These are phyloP conservation scores for Panopea generosa DNA, from an alignment of 2,888 invertebrate genomes.

Conservation along the genomic window DNA sequence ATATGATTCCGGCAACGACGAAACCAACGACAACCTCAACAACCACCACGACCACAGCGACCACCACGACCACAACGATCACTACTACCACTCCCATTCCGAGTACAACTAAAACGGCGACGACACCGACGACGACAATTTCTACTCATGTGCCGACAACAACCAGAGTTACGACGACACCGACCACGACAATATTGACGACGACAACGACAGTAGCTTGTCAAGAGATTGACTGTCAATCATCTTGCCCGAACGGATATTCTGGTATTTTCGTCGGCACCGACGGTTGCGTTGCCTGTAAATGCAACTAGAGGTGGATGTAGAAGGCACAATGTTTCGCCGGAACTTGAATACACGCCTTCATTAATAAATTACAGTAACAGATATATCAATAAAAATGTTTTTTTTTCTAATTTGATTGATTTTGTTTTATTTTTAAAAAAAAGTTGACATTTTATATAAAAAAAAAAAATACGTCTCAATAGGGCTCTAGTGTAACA, in stretches of 20 bases:
- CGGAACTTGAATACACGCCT: too few relatives aligned
- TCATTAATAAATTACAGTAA: too few relatives aligned
- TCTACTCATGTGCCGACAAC: not conserved
- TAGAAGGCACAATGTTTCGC: too few relatives aligned
- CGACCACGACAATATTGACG: slow-evolving; percentile 5
- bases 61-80: slow-evolving; percentile 9
- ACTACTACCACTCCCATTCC: slow-evolving; percentile 4
- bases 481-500: too few relatives aligned
- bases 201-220: slow-evolving; percentile 16
- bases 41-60: not conserved
- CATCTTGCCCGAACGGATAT: slow-evolving; percentile 30
- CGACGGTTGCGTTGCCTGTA: slow-evolving; percentile 31
- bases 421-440: too few relatives aligned
- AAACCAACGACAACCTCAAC: slow-evolving; percentile 2
- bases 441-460: too few relatives aligned
- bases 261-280: slow-evolving; percentile 21
- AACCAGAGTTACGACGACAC: not conserved
- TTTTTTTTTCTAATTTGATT: too few relatives aligned
- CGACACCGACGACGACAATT: slow-evolving; percentile 1
- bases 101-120: not conserved
- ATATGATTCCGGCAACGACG: not conserved
- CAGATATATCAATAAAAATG: too few relatives aligned
- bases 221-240: slow-evolving; percentile 12
- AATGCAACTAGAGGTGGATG: slow-evolving; percentile 18
- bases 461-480: too few relatives aligned